Evolutionary conservation across 2,888 invertebrate species (phyloP).

Genomic region (Dione vanillae): DNA sequence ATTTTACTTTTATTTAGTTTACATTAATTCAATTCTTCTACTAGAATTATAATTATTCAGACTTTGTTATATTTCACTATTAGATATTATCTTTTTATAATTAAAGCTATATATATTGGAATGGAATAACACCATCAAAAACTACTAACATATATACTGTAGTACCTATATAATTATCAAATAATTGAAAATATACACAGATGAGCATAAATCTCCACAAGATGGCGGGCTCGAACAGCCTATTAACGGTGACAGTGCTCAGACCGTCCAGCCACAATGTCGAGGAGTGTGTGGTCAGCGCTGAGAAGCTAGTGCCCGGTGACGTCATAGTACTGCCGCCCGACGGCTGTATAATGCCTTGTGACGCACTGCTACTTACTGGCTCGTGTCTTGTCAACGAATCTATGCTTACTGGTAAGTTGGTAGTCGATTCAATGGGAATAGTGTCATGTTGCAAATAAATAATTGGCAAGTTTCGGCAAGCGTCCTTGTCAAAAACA

Average conservation of each 20-base stretch:
- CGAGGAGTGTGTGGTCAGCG: conserved; percentile 81
- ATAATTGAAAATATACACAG: conserved; percentile 64
- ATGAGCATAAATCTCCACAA: conserved; percentile 88
- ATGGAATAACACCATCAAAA: no score
- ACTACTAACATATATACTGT: no score
- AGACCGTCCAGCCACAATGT: conserved; percentile 72
- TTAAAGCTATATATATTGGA: no score
- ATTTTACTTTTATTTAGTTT: no score
- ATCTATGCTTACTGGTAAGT: conserved; percentile 94
- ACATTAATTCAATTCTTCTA: no score
- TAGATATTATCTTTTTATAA: no score
- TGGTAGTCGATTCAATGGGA: no score
- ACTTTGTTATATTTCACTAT: no score
- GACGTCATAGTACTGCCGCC: conserved; percentile 93
- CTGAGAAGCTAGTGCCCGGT: conserved; percentile 91
- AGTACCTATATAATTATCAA: not conserved
- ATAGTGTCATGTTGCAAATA: not conserved
- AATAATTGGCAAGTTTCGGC: not conserved
- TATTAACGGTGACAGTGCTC: conserved; percentile 85
- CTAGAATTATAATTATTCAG: no score
- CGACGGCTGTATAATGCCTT: conserved; percentile 90
- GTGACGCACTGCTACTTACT: conserved; percentile 93
- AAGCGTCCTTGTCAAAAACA: no score
- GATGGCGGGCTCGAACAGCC: conserved; percentile 86
- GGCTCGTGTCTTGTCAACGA: conserved; percentile 97